These are phyloP conservation scores for Acrocephalus kingi DNA, from an alignment of 2,113 vertebrate species.

Conservation along the genomic window DNA sequence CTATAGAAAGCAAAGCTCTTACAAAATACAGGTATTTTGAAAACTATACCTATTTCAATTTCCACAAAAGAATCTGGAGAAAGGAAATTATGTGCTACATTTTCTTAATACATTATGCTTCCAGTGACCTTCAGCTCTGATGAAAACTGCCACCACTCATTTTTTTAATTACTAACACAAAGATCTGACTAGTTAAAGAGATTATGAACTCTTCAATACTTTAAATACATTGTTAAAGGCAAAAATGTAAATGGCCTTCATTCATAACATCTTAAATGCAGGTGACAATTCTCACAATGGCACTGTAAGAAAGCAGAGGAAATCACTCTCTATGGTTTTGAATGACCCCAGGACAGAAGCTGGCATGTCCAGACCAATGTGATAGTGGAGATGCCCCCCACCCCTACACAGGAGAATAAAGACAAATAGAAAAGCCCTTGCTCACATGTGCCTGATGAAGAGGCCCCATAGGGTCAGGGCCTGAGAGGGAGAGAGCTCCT, in stretches of 20 bases:
- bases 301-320: not conserved
- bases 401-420: not conserved
- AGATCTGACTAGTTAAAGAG: not conserved
- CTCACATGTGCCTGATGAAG: fast-evolving
- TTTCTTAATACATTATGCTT: not conserved
- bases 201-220: not conserved
- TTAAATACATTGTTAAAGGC: not conserved
- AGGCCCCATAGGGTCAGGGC: not conserved
- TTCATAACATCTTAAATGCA: not conserved
- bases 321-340: not conserved
- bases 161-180: slow-evolving; percentile 28
- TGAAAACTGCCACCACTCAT: not conserved
- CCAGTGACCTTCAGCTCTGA: not conserved
- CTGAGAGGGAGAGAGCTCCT: not conserved
- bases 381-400: not conserved
- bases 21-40: not conserved
- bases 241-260: not conserved
- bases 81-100: not conserved
- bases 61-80: not conserved
- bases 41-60: not conserved
- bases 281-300: not conserved
- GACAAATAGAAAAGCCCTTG: not conserved
- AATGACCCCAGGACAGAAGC: not conserved
- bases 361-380: not conserved
- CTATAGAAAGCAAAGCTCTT: not conserved